Percentiles rank a stretch among this genome's conserved stretches.
Conservation (phyloP, 2,797 vertebrate genomes). For the Cryptoprocta ferox region DNA sequence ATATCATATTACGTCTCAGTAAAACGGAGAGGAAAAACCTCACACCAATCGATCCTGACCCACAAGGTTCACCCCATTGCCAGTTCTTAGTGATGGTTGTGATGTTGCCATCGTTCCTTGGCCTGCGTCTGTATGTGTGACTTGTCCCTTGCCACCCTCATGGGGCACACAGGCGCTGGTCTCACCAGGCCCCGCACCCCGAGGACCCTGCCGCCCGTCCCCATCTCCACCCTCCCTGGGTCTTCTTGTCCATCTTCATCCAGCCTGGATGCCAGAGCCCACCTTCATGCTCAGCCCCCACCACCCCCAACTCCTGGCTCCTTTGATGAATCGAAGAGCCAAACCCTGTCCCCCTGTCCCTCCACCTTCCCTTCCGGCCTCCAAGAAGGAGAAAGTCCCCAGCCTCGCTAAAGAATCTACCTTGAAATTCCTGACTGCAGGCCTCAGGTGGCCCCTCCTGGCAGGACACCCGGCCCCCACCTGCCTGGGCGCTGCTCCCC, state of each 20-base stretch:
- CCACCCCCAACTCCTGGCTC: too few species aligned
- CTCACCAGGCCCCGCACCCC: neutral
- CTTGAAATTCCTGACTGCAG: neutral
- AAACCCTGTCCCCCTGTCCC: neutral
- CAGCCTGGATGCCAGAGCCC: neutral
- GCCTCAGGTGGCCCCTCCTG: neutral
- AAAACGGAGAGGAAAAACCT: neutral
- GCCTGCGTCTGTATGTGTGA: neutral
- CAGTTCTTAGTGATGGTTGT: neutral
- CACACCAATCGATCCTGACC: neutral
- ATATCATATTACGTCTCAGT: neutral
- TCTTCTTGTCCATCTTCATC: neutral
- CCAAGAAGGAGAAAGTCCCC: too few species aligned
- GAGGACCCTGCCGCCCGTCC: fast-evolving
- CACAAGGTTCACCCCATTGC: fast-evolving
- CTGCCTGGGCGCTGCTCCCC: neutral
- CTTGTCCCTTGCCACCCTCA: neutral
- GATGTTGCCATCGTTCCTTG: neutral
- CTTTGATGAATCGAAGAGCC: neutral
- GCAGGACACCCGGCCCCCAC: too few species aligned
- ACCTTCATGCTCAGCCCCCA: neutral
- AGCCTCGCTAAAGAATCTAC: neutral
- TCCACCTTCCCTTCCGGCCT: neutral
- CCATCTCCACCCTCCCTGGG: too few species aligned
- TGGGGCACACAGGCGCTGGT: neutral